phyloP scores from a whole-genome alignment of 2,888 invertebrate species.

The Himalopsyche japonica region DNA sequence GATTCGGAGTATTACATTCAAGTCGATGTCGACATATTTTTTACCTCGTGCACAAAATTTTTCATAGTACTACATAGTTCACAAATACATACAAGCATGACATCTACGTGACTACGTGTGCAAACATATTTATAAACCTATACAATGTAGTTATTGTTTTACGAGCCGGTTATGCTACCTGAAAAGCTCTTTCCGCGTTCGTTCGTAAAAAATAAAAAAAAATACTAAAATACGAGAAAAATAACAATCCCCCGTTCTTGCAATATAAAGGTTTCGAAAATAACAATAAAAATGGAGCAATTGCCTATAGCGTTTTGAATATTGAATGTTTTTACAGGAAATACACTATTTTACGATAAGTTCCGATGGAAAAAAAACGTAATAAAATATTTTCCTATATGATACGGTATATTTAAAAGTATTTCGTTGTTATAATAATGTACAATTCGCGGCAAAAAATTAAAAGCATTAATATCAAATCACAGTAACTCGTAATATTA shows the following conservation, averaged over 20 bases:
- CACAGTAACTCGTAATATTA: too few species aligned
- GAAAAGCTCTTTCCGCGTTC: background rate
- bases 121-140: background rate
- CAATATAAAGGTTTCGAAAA: background rate
- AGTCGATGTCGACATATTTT: too few species aligned
- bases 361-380: background rate
- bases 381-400: background rate
- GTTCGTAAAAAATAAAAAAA: background rate
- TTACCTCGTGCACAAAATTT: too few species aligned
- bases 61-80: too few species aligned
- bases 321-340: background rate
- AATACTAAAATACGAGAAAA: background rate
- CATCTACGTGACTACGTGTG: background rate
- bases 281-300: slow-evolving; percentile 1
- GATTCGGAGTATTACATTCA: too few species aligned
- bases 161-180: background rate
- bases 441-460: background rate
- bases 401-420: background rate
- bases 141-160: background rate
- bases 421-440: background rate
- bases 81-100: background rate
- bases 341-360: background rate
- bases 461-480: background rate
- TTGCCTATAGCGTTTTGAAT: background rate
- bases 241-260: background rate